These are phyloP conservation scores for Peromyscus polionotus DNA, from an alignment of 2,113 vertebrate genomes.

Conservation along the genomic window DNA sequence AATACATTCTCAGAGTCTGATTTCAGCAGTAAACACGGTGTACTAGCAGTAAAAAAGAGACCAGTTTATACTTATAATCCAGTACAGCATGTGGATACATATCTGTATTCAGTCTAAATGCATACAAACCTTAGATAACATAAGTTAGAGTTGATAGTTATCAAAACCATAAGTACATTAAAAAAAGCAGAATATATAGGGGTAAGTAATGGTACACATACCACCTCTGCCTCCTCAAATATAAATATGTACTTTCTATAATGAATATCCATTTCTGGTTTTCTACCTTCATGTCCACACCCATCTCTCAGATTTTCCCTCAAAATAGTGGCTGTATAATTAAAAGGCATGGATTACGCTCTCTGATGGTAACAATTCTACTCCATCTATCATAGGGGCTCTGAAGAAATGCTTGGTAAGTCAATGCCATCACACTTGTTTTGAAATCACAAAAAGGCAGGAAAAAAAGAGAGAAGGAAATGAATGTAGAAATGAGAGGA, in stretches of 20 bases:
- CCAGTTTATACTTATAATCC: not conserved
- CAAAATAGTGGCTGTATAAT: constrained; percentile 23
- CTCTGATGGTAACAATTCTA: not conserved
- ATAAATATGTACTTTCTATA: not conserved
- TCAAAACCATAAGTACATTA: constrained; percentile 25
- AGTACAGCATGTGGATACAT: not conserved
- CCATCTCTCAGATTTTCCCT: not conserved
- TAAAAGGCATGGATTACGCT: not conserved
- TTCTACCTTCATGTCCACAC: not conserved
- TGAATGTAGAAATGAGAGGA: not conserved
- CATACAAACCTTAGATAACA: not conserved
- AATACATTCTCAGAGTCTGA: not conserved
- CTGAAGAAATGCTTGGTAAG: not conserved
- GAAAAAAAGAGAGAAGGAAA: not conserved
- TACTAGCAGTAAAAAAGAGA: not conserved
- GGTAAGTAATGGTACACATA: constrained; percentile 14
- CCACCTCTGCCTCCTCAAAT: not conserved
- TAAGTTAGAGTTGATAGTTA: not conserved
- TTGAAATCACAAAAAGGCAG: constrained; percentile 19
- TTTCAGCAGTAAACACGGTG: constrained; percentile 27
- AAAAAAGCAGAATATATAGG: constrained; percentile 33
- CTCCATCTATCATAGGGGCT: not conserved
- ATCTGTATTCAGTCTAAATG: not conserved
- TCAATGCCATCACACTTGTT: constrained; percentile 17
- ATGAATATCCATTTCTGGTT: not conserved